These are phyloP conservation scores for Agrilus planipennis DNA, from an alignment of 1,140 invertebrate genomes.

Conservation along the genomic window DNA sequence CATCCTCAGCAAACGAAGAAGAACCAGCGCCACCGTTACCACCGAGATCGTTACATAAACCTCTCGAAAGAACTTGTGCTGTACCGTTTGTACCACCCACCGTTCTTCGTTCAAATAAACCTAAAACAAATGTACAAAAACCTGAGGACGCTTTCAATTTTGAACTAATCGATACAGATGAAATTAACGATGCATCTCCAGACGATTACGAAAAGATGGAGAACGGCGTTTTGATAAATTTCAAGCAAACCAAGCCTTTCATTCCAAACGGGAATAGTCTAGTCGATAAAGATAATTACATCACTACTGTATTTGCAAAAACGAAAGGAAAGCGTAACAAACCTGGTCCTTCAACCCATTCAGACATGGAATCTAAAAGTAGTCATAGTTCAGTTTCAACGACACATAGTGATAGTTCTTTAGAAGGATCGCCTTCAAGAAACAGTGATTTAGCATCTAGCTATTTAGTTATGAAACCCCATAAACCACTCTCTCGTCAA, in stretches of 20 bases:
- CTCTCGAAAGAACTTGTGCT: constrained; percentile 49
- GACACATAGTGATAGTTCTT: constrained; percentile 23
- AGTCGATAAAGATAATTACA: constrained; percentile 54
- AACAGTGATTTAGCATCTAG: constrained; percentile 13
- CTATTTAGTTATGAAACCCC: constrained; percentile 33
- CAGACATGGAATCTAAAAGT: constrained; percentile 23
- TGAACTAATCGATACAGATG: constrained; percentile 67
- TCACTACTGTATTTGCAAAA: constrained; percentile 44
- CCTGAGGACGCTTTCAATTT: constrained; percentile 64
- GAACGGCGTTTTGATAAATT: too few relatives aligned
- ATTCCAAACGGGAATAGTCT: constrained; percentile 46
- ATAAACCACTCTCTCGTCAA: constrained; percentile 47
- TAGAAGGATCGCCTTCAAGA: constrained; percentile 25
- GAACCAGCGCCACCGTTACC: constrained; percentile 40
- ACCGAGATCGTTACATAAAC: constrained; percentile 40
- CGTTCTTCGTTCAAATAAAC: constrained; percentile 44
- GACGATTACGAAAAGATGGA: constrained; percentile 8
- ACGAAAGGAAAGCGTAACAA: constrained; percentile 31
- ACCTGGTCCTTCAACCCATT: constrained; percentile 14
- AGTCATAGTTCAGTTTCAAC: constrained; percentile 29
- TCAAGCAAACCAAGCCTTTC: too few relatives aligned
- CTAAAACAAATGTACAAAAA: constrained; percentile 41
- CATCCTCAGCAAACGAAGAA: constrained; percentile 32
- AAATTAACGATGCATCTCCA: constrained; percentile 26
- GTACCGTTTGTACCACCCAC: constrained; percentile 32